These are phyloP conservation scores for Chironomus striatipennis DNA, from an alignment of 1,140 invertebrate genomes.

Conservation along the genomic window DNA sequence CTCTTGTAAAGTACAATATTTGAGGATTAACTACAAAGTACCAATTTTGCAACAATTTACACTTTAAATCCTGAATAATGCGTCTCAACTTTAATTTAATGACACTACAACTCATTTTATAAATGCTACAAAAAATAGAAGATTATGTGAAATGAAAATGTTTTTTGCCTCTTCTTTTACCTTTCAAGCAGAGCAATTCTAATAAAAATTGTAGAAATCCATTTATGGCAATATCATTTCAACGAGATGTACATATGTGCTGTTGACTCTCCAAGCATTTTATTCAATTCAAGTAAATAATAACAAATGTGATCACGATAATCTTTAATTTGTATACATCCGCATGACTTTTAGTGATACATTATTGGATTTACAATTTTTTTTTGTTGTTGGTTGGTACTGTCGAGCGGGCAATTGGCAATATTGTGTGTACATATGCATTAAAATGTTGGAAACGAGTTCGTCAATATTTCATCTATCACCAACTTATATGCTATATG, in stretches of 20 bases:
- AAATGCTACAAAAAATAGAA: too few species aligned
- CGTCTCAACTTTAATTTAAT: too few species aligned
- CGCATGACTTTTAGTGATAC: slow-evolving; percentile 2
- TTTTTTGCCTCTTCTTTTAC: too few species aligned
- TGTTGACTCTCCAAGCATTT: not conserved
- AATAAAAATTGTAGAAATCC: not conserved
- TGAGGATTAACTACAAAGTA: too few species aligned
- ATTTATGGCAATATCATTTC: slow-evolving; percentile 4
- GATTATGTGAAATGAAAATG: too few species aligned
- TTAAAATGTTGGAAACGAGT: not conserved
- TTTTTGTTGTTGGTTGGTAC: too few species aligned
- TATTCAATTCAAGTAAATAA: not conserved
- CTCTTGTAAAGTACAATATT: too few species aligned
- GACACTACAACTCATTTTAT: too few species aligned
- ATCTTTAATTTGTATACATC: slow-evolving; percentile 4
- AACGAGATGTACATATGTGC: not conserved
- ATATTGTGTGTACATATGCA: too few species aligned
- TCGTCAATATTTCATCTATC: not conserved
- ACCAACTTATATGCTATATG: not conserved
- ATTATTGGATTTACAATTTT: not conserved
- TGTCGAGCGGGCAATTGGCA: too few species aligned
- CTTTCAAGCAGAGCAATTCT: not conserved
- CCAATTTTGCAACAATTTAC: too few species aligned
- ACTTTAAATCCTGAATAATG: too few species aligned
- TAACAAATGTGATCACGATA: slow-evolving; percentile 3